Evolutionary conservation across 1,140 invertebrate genomes (phyloP).

Genomic region (Centruroides vittatus): DNA sequence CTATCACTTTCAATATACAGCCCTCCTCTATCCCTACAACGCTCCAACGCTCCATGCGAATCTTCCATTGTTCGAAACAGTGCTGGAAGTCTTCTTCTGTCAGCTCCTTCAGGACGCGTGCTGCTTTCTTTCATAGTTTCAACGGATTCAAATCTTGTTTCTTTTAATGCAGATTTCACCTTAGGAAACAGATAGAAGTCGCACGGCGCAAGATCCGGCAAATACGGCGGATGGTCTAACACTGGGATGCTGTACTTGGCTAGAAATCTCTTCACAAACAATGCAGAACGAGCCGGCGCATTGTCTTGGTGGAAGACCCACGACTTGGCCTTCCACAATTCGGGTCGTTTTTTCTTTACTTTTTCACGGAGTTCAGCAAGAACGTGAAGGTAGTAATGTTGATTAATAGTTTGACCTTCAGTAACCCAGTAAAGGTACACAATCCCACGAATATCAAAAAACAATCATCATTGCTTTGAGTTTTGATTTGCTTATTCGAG

Average conservation of each 20-base stretch:
- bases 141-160: neutral
- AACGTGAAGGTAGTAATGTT: slow-evolving; percentile 1
- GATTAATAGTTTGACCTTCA: neutral
- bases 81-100: no score
- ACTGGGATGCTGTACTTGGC: neutral
- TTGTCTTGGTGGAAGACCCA: neutral
- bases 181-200: slow-evolving; percentile 1
- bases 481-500: slow-evolving; percentile 2
- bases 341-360: neutral
- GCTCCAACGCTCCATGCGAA: no score
- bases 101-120: no score
- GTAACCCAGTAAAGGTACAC: neutral
- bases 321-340: neutral
- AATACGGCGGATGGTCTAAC: neutral
- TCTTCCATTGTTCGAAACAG: no score
- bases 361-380: neutral
- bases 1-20: no score
- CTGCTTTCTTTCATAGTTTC: neutral
- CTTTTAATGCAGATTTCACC: neutral
- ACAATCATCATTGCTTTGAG: neutral
- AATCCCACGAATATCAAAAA: neutral
- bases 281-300: neutral
- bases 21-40: no score
- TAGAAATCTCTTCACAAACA: neutral
- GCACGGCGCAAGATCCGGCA: neutral